Evolutionary conservation across 2,797 vertebrate species (phyloP).

Genomic region (Malacoraja senta): DNA sequence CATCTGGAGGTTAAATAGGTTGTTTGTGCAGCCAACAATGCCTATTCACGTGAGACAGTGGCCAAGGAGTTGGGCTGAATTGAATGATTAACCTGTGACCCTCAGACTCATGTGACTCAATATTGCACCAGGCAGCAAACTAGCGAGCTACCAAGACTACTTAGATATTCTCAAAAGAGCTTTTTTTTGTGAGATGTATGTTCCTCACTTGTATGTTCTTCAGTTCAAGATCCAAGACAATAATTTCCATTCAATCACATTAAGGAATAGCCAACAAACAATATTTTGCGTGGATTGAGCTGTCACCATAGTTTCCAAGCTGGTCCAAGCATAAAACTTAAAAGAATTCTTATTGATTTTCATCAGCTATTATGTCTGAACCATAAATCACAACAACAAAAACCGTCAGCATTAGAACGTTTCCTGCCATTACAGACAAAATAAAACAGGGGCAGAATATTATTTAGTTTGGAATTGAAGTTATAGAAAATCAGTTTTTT

Average conservation of each 20-base stretch:
- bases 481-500: background rate
- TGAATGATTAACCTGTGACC: background rate
- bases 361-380: constrained; percentile 18
- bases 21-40: too few relatives aligned
- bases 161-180: background rate
- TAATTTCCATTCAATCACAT: background rate
- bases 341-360: constrained; percentile 19
- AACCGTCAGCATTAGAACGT: too few relatives aligned
- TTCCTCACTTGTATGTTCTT: background rate
- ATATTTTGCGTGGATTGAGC: background rate
- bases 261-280: background rate
- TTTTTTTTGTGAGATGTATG: background rate
- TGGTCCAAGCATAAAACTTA: background rate
- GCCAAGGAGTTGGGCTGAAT: background rate
- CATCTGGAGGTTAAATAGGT: background rate
- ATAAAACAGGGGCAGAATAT: background rate
- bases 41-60: background rate
- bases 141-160: background rate
- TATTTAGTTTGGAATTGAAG: background rate
- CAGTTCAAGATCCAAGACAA: background rate
- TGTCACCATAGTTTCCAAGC: background rate
- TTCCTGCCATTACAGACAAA: background rate
- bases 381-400: background rate
- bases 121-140: background rate
- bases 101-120: background rate